phyloP scores from a whole-genome alignment of 2,113 vertebrate genomes.

The Albula glossodonta region DNA sequence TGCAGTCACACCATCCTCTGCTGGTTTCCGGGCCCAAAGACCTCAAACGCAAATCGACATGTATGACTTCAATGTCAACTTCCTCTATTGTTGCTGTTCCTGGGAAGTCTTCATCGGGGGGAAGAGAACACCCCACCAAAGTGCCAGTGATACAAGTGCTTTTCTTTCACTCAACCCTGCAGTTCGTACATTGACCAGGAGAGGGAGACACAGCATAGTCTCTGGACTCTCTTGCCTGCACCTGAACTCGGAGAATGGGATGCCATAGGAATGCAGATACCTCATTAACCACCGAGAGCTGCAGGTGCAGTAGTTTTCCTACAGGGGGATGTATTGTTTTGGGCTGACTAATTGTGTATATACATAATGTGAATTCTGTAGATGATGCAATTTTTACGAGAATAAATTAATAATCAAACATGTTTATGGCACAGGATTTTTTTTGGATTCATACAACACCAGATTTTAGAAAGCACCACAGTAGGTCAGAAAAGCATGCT shows the following conservation, averaged over 20 bases:
- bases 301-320: background rate
- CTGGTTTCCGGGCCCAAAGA: too few species aligned
- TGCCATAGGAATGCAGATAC: background rate
- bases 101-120: background rate
- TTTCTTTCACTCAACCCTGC: slow-evolving; percentile 2
- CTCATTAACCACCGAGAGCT: background rate
- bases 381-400: background rate
- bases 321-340: background rate
- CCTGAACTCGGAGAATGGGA: background rate
- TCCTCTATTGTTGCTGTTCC: background rate
- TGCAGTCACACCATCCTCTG: background rate
- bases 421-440: background rate
- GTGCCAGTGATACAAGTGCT: background rate
- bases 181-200: slow-evolving; percentile 10
- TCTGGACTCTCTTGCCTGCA: background rate
- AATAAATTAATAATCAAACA: background rate
- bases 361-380: background rate
- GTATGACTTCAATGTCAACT: background rate
- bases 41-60: background rate
- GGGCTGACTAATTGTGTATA: background rate
- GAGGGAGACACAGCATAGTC: slow-evolving; percentile 29
- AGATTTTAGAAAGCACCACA: too few species aligned
- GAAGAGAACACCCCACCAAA: background rate
- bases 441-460: too few species aligned
- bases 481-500: too few species aligned